phyloP scores from a whole-genome alignment of 2,888 invertebrate genomes.

The Acanthosoma haemorrhoidale region DNA sequence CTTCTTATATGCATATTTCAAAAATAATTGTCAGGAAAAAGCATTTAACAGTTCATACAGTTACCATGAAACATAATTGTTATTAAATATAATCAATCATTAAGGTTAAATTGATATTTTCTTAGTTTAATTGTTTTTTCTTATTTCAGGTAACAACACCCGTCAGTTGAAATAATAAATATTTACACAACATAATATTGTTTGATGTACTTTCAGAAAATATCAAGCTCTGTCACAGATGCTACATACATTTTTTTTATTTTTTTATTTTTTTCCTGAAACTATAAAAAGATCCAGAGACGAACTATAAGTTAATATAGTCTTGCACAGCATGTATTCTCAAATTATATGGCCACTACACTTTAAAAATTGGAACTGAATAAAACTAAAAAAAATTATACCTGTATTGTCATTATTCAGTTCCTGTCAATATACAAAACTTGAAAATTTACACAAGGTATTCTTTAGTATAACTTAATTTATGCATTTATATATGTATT shows the following conservation, averaged over 20 bases:
- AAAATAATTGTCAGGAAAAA: slow-evolving; percentile 1
- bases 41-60: neutral
- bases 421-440: slow-evolving; percentile 21
- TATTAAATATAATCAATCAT: slow-evolving; percentile 5
- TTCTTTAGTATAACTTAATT: slow-evolving; percentile 9
- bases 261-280: neutral
- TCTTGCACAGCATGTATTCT: slow-evolving; percentile 25
- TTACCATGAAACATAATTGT: neutral
- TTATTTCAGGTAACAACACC: slow-evolving; percentile 13
- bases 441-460: slow-evolving; percentile 5
- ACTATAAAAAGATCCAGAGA: slow-evolving; percentile 18
- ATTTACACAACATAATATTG: slow-evolving; percentile 16
- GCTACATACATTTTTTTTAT: neutral
- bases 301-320: slow-evolving; percentile 13
- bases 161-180: slow-evolving; percentile 17
- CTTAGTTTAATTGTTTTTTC: neutral
- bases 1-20: neutral
- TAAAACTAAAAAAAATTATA: slow-evolving; percentile 3
- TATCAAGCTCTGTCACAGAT: slow-evolving; percentile 10
- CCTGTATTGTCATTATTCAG: slow-evolving; percentile 29
- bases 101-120: neutral
- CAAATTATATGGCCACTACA: neutral
- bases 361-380: slow-evolving; percentile 6
- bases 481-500: slow-evolving; percentile 18
- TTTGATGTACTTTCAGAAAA: neutral